Conservation (phyloP, 1,140 invertebrate genomes). For the Brachionus rotundiformis region DNA sequence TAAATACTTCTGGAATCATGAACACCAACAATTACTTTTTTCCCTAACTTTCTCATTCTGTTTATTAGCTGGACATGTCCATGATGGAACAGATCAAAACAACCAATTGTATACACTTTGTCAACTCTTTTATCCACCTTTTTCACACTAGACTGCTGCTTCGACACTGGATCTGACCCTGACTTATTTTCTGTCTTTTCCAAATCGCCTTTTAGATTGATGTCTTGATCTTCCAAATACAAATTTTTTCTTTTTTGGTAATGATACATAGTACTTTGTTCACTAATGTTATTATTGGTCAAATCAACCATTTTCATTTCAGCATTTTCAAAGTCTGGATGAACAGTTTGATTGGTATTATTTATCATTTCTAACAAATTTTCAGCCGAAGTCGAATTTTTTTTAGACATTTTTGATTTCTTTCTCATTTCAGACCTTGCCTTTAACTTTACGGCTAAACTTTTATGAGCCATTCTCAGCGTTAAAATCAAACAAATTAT, state of each 20-base stretch:
- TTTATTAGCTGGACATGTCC: constrained; percentile 57
- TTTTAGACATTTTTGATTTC: neutral
- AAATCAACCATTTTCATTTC: constrained; percentile 51
- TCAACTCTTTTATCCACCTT: constrained; percentile 54
- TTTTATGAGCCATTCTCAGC: constrained; percentile 58
- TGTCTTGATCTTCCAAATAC: neutral
- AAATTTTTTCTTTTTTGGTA: constrained; percentile 32
- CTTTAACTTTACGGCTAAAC: constrained; percentile 57
- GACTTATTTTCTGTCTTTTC: neutral
- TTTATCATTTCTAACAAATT: constrained; percentile 25
- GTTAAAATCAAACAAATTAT: constrained; percentile 56
- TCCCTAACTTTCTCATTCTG: constrained; percentile 57
- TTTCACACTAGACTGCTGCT: neutral
- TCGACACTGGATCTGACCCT: neutral
- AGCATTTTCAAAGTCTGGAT: constrained; percentile 47
- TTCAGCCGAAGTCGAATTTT: constrained; percentile 10
- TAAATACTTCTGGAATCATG: constrained; percentile 55
- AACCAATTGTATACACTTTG: constrained; percentile 59
- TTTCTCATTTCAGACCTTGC: constrained; percentile 54
- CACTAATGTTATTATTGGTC: constrained; percentile 7
- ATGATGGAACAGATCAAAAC: constrained; percentile 60
- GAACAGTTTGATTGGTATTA: neutral
- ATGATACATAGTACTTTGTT: constrained; percentile 17
- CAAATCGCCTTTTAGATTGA: neutral
- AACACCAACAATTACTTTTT: constrained; percentile 55